Percentiles rank a stretch among this genome's conserved stretches.
Evolutionary conservation across 92 coral and sea anemone species (phyloP).

Genomic region (Phenganax subtilis): DNA sequence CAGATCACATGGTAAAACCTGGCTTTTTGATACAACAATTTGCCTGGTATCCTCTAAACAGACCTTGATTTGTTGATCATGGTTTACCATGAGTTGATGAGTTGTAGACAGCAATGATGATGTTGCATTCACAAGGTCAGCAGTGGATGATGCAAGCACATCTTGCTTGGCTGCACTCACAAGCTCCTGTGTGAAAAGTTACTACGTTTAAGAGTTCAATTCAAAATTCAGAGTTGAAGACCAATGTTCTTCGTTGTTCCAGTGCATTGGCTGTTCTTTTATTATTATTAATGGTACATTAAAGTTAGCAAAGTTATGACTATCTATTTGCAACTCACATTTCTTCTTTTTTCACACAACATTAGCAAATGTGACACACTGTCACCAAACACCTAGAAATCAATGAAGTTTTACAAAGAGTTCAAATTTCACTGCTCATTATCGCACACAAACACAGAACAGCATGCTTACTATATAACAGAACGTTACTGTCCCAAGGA

Average conservation of each 20-base stretch:
- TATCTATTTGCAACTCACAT: conserved; percentile 51
- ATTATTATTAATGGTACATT: too few relatives aligned
- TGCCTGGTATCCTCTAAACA: not conserved
- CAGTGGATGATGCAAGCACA: conserved; percentile 78
- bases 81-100: conserved; percentile 68
- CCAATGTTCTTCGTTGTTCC: too few relatives aligned
- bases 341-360: conserved; percentile 87
- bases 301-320: not conserved
- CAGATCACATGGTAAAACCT: too few relatives aligned
- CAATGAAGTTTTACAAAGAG: too few relatives aligned
- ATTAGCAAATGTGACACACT: conserved; percentile 71
- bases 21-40: not conserved
- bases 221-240: too few relatives aligned
- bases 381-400: conserved; percentile 66
- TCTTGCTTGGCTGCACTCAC: conserved; percentile 69
- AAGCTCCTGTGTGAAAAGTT: conserved; percentile 55
- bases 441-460: not conserved
- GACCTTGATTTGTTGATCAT: conserved; percentile 71
- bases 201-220: too few relatives aligned
- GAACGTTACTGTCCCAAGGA: not conserved
- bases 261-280: too few relatives aligned
- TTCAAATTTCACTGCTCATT: too few relatives aligned
- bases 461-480: too few relatives aligned
- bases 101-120: conserved; percentile 67
- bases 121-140: conserved; percentile 64